A percentile compares a stretch with the other conserved stretches of the same genome.
These are phyloP conservation scores for Catalaphyllia jardinei DNA, from an alignment of 64 coral and sea anemone species.

Conservation along the genomic window DNA sequence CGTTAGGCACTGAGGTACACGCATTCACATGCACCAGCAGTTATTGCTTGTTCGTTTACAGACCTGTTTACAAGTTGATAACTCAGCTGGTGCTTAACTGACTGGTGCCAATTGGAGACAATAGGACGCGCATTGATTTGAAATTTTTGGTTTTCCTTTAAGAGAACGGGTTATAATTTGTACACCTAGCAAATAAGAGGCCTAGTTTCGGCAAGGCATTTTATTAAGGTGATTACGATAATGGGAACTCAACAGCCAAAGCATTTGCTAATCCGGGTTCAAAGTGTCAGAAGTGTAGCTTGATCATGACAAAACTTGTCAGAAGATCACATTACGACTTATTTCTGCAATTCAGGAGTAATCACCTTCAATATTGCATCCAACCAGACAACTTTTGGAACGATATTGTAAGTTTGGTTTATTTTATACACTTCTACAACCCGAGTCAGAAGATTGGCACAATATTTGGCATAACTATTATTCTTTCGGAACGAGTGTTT, in stretches of 20 bases:
- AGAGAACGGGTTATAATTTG: background rate
- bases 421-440: background rate
- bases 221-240: background rate
- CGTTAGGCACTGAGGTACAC: too few species aligned
- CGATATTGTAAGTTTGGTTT: conserved; percentile 61
- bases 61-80: background rate
- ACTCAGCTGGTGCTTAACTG: background rate
- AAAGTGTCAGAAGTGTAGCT: too few species aligned
- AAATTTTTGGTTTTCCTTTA: background rate
- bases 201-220: background rate
- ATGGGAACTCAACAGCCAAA: background rate
- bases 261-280: background rate
- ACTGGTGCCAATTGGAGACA: background rate
- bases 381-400: conserved; percentile 72
- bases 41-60: background rate
- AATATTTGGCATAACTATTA: too few species aligned
- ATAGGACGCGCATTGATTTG: background rate
- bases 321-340: conserved; percentile 76
- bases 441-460: background rate
- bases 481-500: background rate
- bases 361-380: conserved; percentile 39
- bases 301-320: conserved; percentile 57
- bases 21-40: background rate
- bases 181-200: background rate
- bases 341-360: conserved; percentile 59